Evolutionary conservation across 2,888 invertebrate species (phyloP), one percentile per base, ranked within the genome.

Genomic region (Thereva nobilitata): DNA sequence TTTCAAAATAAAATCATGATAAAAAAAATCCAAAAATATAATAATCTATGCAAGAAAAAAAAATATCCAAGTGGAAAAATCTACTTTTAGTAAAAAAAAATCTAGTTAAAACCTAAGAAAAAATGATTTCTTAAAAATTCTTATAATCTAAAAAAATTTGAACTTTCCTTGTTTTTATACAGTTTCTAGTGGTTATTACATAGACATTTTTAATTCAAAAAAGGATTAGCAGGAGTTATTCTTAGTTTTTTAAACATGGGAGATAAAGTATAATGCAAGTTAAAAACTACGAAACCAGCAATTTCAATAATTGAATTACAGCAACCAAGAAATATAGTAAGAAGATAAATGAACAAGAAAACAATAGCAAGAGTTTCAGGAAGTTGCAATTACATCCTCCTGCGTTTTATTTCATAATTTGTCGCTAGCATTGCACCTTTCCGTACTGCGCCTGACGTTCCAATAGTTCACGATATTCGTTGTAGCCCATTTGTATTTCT

Each of bases 401-500:
- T 50, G 37, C 37, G 67, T 64, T 67, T 59, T 50, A 23, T 61
- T 61, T 50, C 50, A 38, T 61, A 41, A 61, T 50, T 68, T 68
- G 68, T 68, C 68, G 77, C 80, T 79, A 80, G 80, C 80, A 80
- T 75, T 80, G 79, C 71, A 80, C 78, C 72, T 79, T 80, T 54
- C 77, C 79, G 68, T 75, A 80, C 67, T 78, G 79, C 12, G 73
- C 74, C 52, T 79, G 76, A 64, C 79, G 77, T 64, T 80, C 80
- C 70, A 79, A 71, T 56, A 76, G 73, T 65, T 81, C 80, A 56
- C 80, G 79, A 81, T 94, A 95, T 73, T 94, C 92, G 77, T 87
- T 88, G 85, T 95, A 95, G 71, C 89, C 86, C 76, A 93, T 92
- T 50, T 93, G 92, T 69, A 97, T 88, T 84, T 95, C 95, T 82